Percentiles rank a stretch among this genome's conserved stretches.
phyloP scores from a whole-genome alignment of 2,113 vertebrate species.

The Pterocles burchelli region DNA sequence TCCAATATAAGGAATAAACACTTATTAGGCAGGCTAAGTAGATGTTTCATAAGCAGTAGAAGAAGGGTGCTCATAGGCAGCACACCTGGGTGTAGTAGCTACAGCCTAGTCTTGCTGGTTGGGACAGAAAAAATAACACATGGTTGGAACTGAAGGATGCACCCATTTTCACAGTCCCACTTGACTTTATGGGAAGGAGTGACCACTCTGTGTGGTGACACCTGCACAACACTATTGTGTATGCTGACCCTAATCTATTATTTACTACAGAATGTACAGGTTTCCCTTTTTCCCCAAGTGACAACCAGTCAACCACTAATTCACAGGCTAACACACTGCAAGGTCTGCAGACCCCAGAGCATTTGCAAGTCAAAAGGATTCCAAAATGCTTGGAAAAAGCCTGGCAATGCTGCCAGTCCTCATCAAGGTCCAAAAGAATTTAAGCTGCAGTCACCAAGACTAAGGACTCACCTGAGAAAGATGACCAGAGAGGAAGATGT shows the following conservation, averaged over 20 bases:
- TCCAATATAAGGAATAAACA: not conserved
- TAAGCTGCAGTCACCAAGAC: not conserved
- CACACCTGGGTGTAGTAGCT: not conserved
- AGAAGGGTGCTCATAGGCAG: not conserved
- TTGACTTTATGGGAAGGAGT: not conserved
- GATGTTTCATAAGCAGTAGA: not conserved
- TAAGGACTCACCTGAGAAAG: not conserved
- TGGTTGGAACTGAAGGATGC: not conserved
- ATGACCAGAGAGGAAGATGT: not conserved
- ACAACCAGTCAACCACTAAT: slow-evolving; percentile 11
- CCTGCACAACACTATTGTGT: not conserved
- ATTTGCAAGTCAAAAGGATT: not conserved
- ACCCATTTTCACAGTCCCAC: not conserved
- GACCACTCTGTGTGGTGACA: not conserved
- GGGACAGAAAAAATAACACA: not conserved
- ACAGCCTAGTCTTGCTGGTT: not conserved
- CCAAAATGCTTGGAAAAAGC: not conserved
- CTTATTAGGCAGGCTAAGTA: not conserved
- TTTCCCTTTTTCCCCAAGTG: not conserved
- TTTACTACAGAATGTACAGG: slow-evolving; percentile 8
- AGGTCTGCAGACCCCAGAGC: not conserved
- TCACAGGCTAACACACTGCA: not conserved
- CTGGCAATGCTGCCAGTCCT: not conserved
- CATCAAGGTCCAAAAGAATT: not conserved
- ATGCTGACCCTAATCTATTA: slow-evolving; percentile 16